Evolutionary conservation across 64 coral and sea anemone species (phyloP), one percentile per base, ranked within the genome.

Genomic region (Acropora tenuis): DNA sequence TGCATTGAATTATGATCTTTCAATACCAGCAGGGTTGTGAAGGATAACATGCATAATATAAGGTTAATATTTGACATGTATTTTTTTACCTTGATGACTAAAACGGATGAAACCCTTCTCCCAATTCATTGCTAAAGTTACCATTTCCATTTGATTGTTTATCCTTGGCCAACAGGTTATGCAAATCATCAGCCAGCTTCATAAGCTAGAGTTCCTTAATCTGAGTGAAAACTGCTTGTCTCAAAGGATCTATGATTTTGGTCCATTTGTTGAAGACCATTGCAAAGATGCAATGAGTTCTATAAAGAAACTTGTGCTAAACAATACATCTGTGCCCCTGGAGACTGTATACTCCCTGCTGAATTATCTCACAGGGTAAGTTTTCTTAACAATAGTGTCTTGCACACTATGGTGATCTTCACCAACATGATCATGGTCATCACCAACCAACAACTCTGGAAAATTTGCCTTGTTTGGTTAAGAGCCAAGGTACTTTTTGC

Each of bases 261-360:
- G 12, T 65, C 87, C 76, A 50, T 45, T 90, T 41, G 45, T 74
- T 58, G 78, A 48, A 78, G 76, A 80, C 20, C 77, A 90, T 43
- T 42, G 42, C 46, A 69, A 83, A 46, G 76, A 86, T 10, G 80
- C 91, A 46, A 47, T 84, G 58, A 19, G 55, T 11, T 77, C 90
- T 5, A 16, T 98, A 1, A 90, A 53, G 61, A 92, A 93, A 83
- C 84, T 98, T 41, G 86, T 89, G 8, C 79, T 98, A 41, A 98
- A 98, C 88, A 95, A 88, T 78, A 98, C 96, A 46, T 87, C 88
- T 44, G 63, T 95, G 50, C 85, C 96, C 67, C 81, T 98, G 47
- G 61, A 87, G 57, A 79, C 82, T 47, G 90, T 91, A 8, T 93
- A 87, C 52, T 63, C 86, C 43, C 83, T 98, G 8, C 41, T 98